Percentiles rank a stretch among this genome's conserved stretches.
Conservation (phyloP, 1,140 invertebrate species). For the Drosophila miranda region DNA sequence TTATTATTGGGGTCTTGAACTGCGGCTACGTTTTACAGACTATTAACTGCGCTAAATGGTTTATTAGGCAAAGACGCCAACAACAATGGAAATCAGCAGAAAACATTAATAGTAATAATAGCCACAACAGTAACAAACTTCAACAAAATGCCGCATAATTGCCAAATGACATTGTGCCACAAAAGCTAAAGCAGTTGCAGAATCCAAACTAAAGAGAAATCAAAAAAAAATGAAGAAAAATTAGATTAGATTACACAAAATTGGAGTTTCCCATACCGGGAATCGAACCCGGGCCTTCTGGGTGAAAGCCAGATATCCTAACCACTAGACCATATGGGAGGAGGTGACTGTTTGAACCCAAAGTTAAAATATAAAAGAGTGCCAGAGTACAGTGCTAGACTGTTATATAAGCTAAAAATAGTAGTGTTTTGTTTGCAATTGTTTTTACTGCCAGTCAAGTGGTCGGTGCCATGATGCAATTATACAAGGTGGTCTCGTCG, state of each 20-base stretch:
- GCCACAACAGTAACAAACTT: slow-evolving; percentile 22
- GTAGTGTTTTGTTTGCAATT: too few species aligned
- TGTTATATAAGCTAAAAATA: too few species aligned
- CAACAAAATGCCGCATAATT: slow-evolving; percentile 39
- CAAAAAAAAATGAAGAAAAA: not conserved
- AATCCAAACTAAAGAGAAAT: not conserved
- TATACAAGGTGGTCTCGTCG: too few species aligned
- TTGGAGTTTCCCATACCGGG: slow-evolving; percentile 83
- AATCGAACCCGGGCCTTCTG: slow-evolving; percentile 93
- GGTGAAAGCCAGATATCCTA: slow-evolving; percentile 93
- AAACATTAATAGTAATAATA: slow-evolving; percentile 30
- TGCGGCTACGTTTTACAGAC: slow-evolving; percentile 55
- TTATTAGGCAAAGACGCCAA: slow-evolving; percentile 63
- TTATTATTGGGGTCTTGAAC: slow-evolving; percentile 69
- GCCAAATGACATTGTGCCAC: slow-evolving; percentile 48
- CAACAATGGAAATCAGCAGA: slow-evolving; percentile 46
- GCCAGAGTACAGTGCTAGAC: too few species aligned
- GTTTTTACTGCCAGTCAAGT: too few species aligned
- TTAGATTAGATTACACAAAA: not conserved
- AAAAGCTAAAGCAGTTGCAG: slow-evolving; percentile 23
- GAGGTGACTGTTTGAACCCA: too few species aligned
- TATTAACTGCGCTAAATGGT: slow-evolving; percentile 71
- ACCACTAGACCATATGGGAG: slow-evolving; percentile 89
- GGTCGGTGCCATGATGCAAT: too few species aligned
- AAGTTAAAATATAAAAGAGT: too few species aligned